A percentile compares a stretch with the other conserved stretches of the same genome.
Conservation (phyloP, 2,113 vertebrate species). For the Thalassoma bifasciatum region DNA sequence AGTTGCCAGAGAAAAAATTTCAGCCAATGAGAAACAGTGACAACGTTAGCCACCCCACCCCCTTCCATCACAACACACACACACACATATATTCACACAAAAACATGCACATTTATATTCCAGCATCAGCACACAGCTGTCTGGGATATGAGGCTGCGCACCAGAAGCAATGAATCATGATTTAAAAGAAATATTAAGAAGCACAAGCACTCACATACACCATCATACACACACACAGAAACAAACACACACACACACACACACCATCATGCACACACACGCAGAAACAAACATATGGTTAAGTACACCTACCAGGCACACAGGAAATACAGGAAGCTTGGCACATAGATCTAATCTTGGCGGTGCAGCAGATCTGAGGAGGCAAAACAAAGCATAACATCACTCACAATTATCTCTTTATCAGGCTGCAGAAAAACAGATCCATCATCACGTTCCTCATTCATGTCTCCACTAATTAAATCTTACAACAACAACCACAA, state of each 20-base stretch:
- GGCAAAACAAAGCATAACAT: constrained; percentile 46
- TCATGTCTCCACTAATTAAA: neutral
- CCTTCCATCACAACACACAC: constrained; percentile 35
- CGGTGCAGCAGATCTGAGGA: constrained; percentile 31
- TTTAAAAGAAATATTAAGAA: constrained; percentile 32
- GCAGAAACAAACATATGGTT: constrained; percentile 30
- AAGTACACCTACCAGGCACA: constrained; percentile 26
- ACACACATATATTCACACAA: constrained; percentile 1
- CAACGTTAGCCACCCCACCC: constrained; percentile 21
- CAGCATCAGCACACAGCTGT: constrained; percentile 21
- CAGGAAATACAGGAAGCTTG: constrained; percentile 55
- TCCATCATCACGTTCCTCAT: constrained; percentile 7
- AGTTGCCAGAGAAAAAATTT: constrained; percentile 75
- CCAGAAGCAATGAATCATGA: constrained; percentile 36
- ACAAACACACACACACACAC: too few relatives aligned
- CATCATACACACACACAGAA: constrained; percentile 39
- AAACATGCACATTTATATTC: constrained; percentile 13
- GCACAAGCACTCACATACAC: constrained; percentile 29
- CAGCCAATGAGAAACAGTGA: constrained; percentile 75
- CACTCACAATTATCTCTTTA: constrained; percentile 19
- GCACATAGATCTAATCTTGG: constrained; percentile 46
- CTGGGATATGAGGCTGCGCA: constrained; percentile 40
- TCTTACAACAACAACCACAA: neutral
- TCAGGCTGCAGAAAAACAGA: constrained; percentile 21
- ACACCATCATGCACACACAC: too few relatives aligned